Evolutionary conservation across 2,797 vertebrate species (phyloP).

Genomic region (Chloroceryle amazona): DNA sequence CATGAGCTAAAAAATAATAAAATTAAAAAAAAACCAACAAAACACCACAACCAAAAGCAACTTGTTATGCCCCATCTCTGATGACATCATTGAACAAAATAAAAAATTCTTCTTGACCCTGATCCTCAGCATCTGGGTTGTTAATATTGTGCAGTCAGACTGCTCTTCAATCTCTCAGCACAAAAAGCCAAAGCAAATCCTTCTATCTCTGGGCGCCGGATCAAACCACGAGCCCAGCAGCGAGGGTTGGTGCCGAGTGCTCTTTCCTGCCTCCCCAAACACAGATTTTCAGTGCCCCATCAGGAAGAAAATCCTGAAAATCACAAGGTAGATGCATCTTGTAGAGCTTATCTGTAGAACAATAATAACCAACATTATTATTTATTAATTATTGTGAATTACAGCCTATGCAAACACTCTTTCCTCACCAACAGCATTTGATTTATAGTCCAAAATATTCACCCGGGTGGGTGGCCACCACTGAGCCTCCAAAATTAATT

Average conservation of each 20-base stretch:
- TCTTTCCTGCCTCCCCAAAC: neutral
- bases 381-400: neutral
- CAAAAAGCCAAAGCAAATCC: neutral
- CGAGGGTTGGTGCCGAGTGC: accelerated
- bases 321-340: accelerated
- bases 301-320: neutral
- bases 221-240: accelerated
- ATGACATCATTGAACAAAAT: neutral
- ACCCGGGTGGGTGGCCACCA: neutral
- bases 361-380: neutral
- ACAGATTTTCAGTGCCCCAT: neutral
- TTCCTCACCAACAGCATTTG: accelerated
- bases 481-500: neutral
- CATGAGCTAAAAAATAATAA: neutral
- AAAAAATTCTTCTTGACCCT: neutral
- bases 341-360: neutral
- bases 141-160: slow-evolving; percentile 5
- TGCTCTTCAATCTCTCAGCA: neutral
- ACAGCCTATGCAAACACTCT: neutral
- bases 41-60: neutral
- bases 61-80: neutral
- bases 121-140: neutral
- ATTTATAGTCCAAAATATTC: neutral
- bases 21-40: no score
- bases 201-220: neutral